Conservation (phyloP, 1,140 invertebrate genomes). For the Lanistes nyassanus region DNA sequence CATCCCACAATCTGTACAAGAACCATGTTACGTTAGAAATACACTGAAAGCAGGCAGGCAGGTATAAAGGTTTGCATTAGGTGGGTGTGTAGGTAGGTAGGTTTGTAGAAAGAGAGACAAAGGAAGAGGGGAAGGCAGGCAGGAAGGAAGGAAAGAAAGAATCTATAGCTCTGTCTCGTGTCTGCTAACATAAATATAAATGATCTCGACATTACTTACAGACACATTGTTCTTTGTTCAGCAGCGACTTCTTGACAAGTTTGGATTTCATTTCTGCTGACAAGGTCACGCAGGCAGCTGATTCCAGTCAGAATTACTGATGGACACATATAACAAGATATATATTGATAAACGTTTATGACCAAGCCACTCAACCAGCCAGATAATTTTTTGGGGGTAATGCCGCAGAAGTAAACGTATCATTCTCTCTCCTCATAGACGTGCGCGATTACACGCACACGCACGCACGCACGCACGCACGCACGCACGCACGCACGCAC, state of each 20-base stretch:
- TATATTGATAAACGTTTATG: not conserved
- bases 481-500: constrained; percentile 1
- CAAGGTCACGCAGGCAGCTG: not conserved
- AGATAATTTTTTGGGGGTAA: too few species aligned
- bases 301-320: not conserved
- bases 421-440: too few species aligned
- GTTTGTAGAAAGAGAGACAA: constrained; percentile 5
- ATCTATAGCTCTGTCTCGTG: not conserved
- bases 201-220: not conserved
- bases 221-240: too few species aligned
- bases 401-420: too few species aligned
- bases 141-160: not conserved
- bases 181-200: not conserved
- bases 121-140: not conserved
- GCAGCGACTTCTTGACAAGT: too few species aligned
- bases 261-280: too few species aligned
- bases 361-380: too few species aligned
- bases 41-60: constrained; percentile 11
- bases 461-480: constrained; percentile 5
- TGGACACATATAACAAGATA: not conserved
- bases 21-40: not conserved
- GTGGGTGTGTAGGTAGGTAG: constrained; percentile 17
- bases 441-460: not conserved
- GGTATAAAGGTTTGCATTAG: constrained; percentile 19
- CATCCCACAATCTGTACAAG: not conserved